Evolutionary conservation across 1,140 invertebrate species (phyloP).

Genomic region (Heliconius eleuchia): DNA sequence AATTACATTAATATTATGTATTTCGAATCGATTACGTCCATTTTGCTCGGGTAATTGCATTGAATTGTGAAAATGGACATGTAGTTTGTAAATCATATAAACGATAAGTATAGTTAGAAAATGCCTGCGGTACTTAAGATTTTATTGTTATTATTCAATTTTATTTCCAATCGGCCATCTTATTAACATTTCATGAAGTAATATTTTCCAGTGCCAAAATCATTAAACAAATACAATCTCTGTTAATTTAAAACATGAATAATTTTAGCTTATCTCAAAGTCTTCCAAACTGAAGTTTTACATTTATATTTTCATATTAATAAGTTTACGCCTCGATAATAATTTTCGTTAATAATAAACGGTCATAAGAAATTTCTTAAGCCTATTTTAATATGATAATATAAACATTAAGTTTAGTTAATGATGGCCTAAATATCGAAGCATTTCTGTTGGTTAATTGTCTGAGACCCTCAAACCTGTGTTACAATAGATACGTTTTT

Average conservation of each 20-base stretch:
- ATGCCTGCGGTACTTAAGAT: conserved; percentile 42
- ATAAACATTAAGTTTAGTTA: background rate
- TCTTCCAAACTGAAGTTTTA: conserved; percentile 11
- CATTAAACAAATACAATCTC: background rate
- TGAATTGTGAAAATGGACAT: conserved; percentile 38
- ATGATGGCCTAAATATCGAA: conserved; percentile 2
- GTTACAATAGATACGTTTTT: conserved; percentile 40
- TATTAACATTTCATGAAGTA: background rate
- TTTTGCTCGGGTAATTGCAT: conserved; percentile 53
- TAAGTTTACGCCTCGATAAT: background rate
- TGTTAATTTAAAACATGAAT: conserved; percentile 9
- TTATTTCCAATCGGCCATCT: conserved; percentile 17
- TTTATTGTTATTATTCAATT: conserved; percentile 28
- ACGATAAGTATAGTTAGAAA: conserved; percentile 35
- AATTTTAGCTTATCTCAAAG: conserved; percentile 18
- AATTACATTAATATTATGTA: conserved; percentile 71
- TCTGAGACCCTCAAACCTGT: conserved; percentile 25
- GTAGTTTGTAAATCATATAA: conserved; percentile 28
- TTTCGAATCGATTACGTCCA: conserved; percentile 67
- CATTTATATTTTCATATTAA: conserved; percentile 2
- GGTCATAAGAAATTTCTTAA: background rate
- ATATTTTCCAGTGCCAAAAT: conserved; percentile 3
- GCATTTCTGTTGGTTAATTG: background rate
- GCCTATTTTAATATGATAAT: background rate
- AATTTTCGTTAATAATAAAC: background rate